These are phyloP conservation scores for Lamprologus tigripictilis DNA, from an alignment of 2,113 vertebrate genomes.

Conservation along the genomic window DNA sequence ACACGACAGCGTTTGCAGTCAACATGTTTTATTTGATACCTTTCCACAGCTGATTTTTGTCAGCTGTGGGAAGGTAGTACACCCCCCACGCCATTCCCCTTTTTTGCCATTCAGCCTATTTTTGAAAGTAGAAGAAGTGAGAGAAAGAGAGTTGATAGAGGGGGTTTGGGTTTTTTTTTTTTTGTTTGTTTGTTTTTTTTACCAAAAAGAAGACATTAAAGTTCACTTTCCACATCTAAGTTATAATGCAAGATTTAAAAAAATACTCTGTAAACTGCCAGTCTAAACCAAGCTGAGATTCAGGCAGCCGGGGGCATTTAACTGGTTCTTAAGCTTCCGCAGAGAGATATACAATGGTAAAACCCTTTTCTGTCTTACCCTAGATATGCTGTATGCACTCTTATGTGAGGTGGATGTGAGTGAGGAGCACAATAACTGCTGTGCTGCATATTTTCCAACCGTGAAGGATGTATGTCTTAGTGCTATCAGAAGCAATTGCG, in stretches of 20 bases:
- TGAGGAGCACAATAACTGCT: not conserved
- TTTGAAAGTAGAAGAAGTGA: not conserved
- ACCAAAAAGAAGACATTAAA: not conserved
- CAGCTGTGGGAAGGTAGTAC: not conserved
- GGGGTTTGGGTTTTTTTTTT: not conserved
- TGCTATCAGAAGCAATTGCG: not conserved
- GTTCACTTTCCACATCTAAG: constrained; percentile 15
- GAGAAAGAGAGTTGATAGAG: not conserved
- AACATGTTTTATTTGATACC: not conserved
- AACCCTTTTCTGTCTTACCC: not conserved
- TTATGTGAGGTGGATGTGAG: not conserved
- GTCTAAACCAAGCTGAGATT: constrained; percentile 1
- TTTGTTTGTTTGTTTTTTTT: fast-evolving
- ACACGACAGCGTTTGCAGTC: not conserved
- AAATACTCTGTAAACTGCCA: not conserved
- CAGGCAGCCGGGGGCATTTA: constrained; percentile 9
- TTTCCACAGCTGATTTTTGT: not conserved
- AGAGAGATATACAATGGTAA: constrained; percentile 8
- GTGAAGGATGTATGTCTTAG: constrained; percentile 21
- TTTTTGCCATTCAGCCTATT: not conserved
- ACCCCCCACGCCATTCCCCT: not conserved
- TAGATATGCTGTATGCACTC: not conserved
- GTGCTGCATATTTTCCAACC: not conserved
- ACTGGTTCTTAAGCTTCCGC: constrained; percentile 33
- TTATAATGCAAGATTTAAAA: constrained; percentile 6